These are phyloP conservation scores for Elgaria multicarinata DNA, from an alignment of 2,113 vertebrate genomes.

Conservation along the genomic window DNA sequence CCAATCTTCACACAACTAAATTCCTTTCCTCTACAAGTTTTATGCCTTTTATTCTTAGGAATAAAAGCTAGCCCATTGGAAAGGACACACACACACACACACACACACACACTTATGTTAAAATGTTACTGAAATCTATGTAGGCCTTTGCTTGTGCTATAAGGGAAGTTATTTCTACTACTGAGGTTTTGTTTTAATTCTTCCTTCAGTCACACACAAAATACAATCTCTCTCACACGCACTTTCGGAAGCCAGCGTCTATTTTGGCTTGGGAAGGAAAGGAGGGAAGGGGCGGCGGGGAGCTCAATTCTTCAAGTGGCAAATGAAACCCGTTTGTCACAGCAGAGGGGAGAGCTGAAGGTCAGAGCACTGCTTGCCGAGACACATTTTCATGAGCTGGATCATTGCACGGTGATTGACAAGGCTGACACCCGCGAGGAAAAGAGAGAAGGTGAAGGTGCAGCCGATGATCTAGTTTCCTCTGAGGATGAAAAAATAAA, in stretches of 20 bases:
- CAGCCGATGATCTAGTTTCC: slow-evolving; percentile 47
- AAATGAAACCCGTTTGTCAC: slow-evolving; percentile 75
- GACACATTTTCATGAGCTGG: slow-evolving; percentile 72
- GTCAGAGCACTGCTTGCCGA: slow-evolving; percentile 65
- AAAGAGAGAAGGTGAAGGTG: slow-evolving; percentile 66
- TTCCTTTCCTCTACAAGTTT: neutral
- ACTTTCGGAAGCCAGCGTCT: slow-evolving; percentile 47
- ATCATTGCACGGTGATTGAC: slow-evolving; percentile 74
- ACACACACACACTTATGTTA: slow-evolving; percentile 7
- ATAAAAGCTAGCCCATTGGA: neutral
- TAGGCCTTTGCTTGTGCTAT: slow-evolving; percentile 20
- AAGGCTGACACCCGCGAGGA: slow-evolving; percentile 69
- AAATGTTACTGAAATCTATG: slow-evolving; percentile 36
- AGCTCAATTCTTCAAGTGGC: slow-evolving; percentile 66
- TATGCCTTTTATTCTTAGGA: neutral
- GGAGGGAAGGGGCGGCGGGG: neutral
- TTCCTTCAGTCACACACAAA: slow-evolving; percentile 22
- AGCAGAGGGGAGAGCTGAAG: slow-evolving; percentile 72
- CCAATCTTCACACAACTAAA: neutral
- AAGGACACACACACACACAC: neutral
- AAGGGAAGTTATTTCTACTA: slow-evolving; percentile 17
- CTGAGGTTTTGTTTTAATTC: slow-evolving; percentile 4
- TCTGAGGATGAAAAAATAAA: slow-evolving; percentile 13
- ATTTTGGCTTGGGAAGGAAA: slow-evolving; percentile 55
- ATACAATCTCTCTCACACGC: neutral